Conservation (phyloP, 2,888 invertebrate genomes). For the Synanthedon vespiformis region DNA sequence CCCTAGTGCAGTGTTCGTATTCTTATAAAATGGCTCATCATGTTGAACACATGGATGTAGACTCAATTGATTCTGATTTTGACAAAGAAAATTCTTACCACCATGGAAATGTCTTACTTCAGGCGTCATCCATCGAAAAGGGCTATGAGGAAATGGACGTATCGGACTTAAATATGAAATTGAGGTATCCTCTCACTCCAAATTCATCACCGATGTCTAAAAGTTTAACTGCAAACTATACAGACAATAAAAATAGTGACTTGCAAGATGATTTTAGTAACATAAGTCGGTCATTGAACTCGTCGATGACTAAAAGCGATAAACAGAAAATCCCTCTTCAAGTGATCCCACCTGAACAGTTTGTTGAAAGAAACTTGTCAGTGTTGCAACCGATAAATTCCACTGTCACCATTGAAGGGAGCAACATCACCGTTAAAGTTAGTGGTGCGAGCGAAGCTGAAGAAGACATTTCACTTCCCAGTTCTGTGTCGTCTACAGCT, state of each 20-base stretch:
- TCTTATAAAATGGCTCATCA: slow-evolving; percentile 41
- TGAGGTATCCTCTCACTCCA: slow-evolving; percentile 56
- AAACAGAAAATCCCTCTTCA: slow-evolving; percentile 43
- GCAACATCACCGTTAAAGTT: slow-evolving; percentile 30
- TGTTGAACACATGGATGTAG: slow-evolving; percentile 55
- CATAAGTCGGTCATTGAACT: slow-evolving; percentile 40
- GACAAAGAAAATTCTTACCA: slow-evolving; percentile 57
- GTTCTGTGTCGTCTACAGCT: slow-evolving; percentile 42
- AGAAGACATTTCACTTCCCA: slow-evolving; percentile 42
- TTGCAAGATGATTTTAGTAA: slow-evolving; percentile 25
- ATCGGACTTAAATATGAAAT: slow-evolving; percentile 56
- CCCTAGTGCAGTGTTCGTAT: slow-evolving; percentile 2
- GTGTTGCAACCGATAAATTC: slow-evolving; percentile 28
- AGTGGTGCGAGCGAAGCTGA: slow-evolving; percentile 28
- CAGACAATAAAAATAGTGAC: slow-evolving; percentile 29
- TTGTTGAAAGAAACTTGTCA: slow-evolving; percentile 25
- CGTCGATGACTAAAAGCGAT: slow-evolving; percentile 35
- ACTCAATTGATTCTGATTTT: slow-evolving; percentile 43
- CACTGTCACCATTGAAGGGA: slow-evolving; percentile 11
- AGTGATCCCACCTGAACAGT: slow-evolving; percentile 26
- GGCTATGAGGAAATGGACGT: slow-evolving; percentile 58
- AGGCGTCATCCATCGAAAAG: slow-evolving; percentile 43
- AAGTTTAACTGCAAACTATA: slow-evolving; percentile 37
- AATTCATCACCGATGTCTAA: slow-evolving; percentile 54
- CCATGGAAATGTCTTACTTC: slow-evolving; percentile 43